Conservation (phyloP, 1,140 invertebrate genomes). For the Rhyzopertha dominica region DNA sequence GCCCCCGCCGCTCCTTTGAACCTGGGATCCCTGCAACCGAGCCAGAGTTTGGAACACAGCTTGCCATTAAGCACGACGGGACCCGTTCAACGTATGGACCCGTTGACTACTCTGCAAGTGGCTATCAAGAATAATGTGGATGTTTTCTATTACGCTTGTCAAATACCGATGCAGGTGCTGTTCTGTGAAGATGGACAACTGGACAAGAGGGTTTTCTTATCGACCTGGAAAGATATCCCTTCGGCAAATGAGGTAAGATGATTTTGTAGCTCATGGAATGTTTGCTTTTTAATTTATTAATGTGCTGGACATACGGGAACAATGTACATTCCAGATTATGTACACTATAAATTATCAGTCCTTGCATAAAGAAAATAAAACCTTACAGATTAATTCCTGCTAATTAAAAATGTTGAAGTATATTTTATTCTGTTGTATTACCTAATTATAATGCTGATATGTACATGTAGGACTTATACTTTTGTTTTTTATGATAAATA, state of each 20-base stretch:
- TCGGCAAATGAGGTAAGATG: constrained; percentile 89
- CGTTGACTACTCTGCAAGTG: constrained; percentile 92
- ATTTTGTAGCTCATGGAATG: no score
- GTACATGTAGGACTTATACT: no score
- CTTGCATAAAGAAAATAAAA: no score
- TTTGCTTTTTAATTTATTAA: no score
- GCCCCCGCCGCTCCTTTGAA: constrained; percentile 77
- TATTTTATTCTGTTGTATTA: no score
- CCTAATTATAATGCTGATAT: no score
- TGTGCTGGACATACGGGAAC: no score
- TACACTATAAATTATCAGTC: no score
- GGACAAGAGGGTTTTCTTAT: constrained; percentile 95
- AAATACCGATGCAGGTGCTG: constrained; percentile 89
- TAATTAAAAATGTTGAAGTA: no score
- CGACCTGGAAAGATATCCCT: constrained; percentile 99
- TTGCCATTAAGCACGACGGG: constrained; percentile 77
- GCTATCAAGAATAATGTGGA: constrained; percentile 99
- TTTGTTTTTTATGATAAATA: no score
- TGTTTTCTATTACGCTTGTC: constrained; percentile 95
- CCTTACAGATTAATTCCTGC: no score
- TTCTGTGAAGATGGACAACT: constrained; percentile 96
- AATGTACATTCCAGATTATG: no score
- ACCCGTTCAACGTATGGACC: constrained; percentile 96
- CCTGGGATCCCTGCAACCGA: constrained; percentile 78
- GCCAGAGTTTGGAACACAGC: constrained; percentile 72